Evolutionary conservation across 2,888 invertebrate genomes (phyloP).

Genomic region (Chironomus riparius): DNA sequence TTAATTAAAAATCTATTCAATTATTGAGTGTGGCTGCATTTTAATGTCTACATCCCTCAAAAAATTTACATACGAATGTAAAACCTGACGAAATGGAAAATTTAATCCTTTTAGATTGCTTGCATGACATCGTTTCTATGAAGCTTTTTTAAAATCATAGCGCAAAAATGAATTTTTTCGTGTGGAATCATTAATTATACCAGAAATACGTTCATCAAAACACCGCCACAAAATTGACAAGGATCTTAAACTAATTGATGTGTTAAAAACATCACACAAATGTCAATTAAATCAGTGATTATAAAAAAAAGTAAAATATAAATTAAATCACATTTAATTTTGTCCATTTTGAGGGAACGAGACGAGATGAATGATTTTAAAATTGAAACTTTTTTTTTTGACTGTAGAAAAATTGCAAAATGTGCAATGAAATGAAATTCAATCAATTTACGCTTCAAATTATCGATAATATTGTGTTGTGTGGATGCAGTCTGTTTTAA

Average conservation of each 20-base stretch:
- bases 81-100: conserved; percentile 25
- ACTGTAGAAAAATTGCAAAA: too few relatives aligned
- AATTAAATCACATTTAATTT: neutral
- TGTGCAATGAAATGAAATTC: too few relatives aligned
- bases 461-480: neutral
- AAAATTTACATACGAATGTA: neutral
- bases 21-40: neutral
- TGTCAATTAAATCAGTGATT: conserved; percentile 1
- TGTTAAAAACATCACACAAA: conserved; percentile 8
- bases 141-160: neutral
- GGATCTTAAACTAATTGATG: conserved; percentile 23
- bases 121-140: neutral
- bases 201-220: neutral
- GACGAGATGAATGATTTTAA: too few relatives aligned
- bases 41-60: neutral
- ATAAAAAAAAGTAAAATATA: too few relatives aligned
- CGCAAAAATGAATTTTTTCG: neutral
- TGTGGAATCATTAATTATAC: conserved; percentile 8
- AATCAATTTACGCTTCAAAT: too few relatives aligned
- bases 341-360: too few relatives aligned
- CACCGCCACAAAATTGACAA: neutral
- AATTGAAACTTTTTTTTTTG: too few relatives aligned
- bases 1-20: neutral
- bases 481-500: neutral
- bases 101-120: conserved; percentile 18